Conservation (phyloP, 2,888 invertebrate genomes). For the Macrostomum cliftonense region DNA sequence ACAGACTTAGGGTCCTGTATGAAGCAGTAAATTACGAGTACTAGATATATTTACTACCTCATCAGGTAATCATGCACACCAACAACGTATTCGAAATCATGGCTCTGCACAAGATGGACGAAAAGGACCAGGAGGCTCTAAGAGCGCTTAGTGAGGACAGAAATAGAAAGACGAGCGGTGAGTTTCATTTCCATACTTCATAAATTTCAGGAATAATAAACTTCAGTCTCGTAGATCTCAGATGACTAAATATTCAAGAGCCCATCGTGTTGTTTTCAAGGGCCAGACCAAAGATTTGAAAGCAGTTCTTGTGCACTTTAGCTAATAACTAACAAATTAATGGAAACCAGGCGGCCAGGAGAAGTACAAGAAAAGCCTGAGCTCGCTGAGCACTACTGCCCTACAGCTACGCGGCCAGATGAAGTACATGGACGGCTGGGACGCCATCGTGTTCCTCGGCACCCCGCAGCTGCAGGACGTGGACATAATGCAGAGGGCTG, state of each 20-base stretch:
- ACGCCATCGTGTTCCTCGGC: conserved; percentile 84
- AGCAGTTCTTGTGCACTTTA: no score
- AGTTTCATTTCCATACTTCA: neutral
- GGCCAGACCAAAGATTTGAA: no score
- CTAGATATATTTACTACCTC: no score
- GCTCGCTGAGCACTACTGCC: conserved; percentile 15
- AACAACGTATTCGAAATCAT: conserved; percentile 90
- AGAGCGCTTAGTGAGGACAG: neutral
- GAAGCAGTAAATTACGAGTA: no score
- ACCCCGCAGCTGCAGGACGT: conserved; percentile 89
- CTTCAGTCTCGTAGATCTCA: no score
- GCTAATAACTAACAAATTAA: no score
- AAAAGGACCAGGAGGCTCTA: conserved; percentile 12
- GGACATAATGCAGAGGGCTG: conserved; percentile 71
- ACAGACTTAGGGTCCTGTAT: neutral
- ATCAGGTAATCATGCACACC: conserved; percentile 77
- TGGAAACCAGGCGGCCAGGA: no score
- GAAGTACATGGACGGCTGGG: conserved; percentile 96
- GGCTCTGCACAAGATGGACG: conserved; percentile 52
- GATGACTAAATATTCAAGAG: no score
- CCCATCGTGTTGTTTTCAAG: no score
- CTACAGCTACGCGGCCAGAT: conserved; percentile 77
- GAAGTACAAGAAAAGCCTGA: neutral
- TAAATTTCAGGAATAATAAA: no score
- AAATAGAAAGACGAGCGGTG: neutral